Evolutionary conservation across 2,888 invertebrate species (phyloP), one percentile per base, ranked within the genome.

Genomic region (Drosophila formosana): DNA sequence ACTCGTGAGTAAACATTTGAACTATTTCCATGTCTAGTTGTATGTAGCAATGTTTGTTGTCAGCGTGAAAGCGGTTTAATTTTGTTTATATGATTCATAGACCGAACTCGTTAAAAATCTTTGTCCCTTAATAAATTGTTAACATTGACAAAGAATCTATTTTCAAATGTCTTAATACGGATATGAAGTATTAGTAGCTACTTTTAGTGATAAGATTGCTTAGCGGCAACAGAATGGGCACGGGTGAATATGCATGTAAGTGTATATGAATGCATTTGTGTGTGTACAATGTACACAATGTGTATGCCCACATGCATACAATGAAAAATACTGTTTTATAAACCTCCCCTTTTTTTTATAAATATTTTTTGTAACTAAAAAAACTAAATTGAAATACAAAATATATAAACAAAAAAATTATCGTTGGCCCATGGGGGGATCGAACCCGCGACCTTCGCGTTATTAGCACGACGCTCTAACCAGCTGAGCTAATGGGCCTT

Each of bases 401-500:
- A 47, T 41, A 18, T 18, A 34, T 18, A 32, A 32, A 49, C 23
- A 26, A 45, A 52, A 64, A 60, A 47, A 28, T 6, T 3, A 28
- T 8, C 2, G 2, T 4, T 60, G 89, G 81, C 84, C 89, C 84
- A 87, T 79, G 86, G 66, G 87, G 87, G 89, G 77, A 84, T 82
- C 85, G 80, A 85, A 85, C 88, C 88, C 76, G 72, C 86, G 82
- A 82, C 88, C 85, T 87, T 84, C 78, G 77, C 80, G 84, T 87
- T 84, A 79, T 77, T 80, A 85, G 85, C 85, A 85, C 86, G 88
- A 88, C 83, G 88, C 86, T 88, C 83, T 85, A 88, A 75, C 85
- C 85, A 88, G 66, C 88, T 85, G 85, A 88, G 85, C 85, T 88
- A 85, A 85, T 88, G 85, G 86, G 85, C 82, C 85, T 18, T 30